These are phyloP conservation scores for Pluvialis apricaria DNA, from an alignment of 2,113 vertebrate genomes.

Conservation along the genomic window DNA sequence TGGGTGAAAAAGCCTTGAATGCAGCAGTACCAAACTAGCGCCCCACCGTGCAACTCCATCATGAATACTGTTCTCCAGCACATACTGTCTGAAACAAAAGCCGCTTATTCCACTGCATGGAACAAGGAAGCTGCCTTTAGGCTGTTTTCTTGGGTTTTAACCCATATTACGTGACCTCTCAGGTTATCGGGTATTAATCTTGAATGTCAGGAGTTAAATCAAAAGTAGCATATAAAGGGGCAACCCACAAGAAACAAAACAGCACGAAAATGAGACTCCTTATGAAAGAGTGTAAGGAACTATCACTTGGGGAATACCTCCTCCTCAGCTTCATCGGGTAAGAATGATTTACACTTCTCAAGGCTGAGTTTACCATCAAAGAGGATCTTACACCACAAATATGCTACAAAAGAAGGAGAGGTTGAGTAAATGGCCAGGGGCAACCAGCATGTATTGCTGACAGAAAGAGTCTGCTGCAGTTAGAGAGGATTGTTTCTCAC, in stretches of 20 bases:
- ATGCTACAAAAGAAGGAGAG: background rate
- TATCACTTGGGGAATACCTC: background rate
- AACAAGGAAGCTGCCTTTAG: background rate
- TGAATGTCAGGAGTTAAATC: background rate
- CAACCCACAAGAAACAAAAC: background rate
- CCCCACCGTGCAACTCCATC: fast-evolving
- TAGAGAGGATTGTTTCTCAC: background rate
- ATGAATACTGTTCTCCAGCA: background rate
- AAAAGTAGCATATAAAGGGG: background rate
- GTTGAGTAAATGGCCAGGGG: background rate
- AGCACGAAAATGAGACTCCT: background rate
- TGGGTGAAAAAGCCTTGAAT: background rate
- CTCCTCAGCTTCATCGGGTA: background rate
- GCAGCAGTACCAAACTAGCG: background rate
- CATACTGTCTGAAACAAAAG: background rate
- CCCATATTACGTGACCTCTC: background rate
- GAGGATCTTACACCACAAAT: background rate
- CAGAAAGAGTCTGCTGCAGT: background rate
- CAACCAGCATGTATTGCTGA: background rate
- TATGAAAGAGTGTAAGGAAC: background rate
- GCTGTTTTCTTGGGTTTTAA: background rate
- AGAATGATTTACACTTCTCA: constrained; percentile 12
- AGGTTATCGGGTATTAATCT: background rate
- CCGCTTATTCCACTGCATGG: background rate
- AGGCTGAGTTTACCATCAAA: constrained; percentile 30